These are phyloP conservation scores for Pseudorasbora parva DNA, from an alignment of 2,113 vertebrate genomes.

Conservation along the genomic window DNA sequence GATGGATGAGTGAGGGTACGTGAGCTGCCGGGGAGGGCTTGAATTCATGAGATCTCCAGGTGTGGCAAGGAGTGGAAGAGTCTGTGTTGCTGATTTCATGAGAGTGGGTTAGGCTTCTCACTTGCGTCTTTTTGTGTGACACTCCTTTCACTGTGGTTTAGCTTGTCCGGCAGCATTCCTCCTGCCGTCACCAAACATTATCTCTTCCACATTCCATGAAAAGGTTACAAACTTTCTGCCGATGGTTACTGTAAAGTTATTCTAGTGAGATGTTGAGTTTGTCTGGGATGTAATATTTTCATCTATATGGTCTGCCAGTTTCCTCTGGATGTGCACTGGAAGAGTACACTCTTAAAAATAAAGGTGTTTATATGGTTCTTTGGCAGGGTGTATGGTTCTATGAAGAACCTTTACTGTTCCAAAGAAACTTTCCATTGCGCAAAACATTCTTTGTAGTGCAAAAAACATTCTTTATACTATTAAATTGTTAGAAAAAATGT, in stretches of 20 bases:
- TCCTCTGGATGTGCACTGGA: neutral
- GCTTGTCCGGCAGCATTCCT: conserved; percentile 49
- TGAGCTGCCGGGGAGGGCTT: neutral
- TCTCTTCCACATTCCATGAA: conserved; percentile 40
- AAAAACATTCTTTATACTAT: no score
- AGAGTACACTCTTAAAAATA: no score
- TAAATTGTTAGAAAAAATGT: no score
- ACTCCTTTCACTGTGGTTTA: conserved; percentile 23
- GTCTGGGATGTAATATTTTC: neutral
- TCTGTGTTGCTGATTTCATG: conserved; percentile 28
- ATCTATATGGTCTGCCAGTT: neutral
- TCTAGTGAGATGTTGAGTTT: neutral
- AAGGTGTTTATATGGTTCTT: no score
- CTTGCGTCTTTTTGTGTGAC: conserved; percentile 28
- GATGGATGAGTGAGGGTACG: neutral
- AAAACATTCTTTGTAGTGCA: no score
- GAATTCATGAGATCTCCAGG: neutral
- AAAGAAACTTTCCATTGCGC: no score
- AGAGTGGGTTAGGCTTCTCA: conserved; percentile 21
- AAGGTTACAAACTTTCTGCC: conserved; percentile 1
- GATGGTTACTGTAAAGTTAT: neutral
- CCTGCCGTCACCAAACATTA: neutral
- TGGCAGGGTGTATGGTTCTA: no score
- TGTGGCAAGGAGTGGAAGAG: conserved; percentile 16
- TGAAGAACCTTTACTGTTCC: no score